These are phyloP conservation scores for Forbesichthys agassizii DNA, from an alignment of 2,113 vertebrate genomes.

Conservation along the genomic window DNA sequence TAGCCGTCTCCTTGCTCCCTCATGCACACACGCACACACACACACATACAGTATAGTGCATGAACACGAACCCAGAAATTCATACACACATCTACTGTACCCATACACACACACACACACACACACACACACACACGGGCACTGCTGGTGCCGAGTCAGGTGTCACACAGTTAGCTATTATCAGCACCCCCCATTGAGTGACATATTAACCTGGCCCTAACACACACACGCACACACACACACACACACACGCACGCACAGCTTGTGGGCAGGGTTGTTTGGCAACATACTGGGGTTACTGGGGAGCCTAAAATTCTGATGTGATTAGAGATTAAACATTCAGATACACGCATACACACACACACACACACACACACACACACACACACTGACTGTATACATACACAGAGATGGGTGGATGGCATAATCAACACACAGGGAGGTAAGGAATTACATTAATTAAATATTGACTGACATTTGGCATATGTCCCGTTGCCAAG, in stretches of 20 bases:
- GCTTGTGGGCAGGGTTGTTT: not conserved
- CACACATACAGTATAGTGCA: not conserved
- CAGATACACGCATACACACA: not conserved
- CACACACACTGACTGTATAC: not conserved
- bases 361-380: conserved; percentile 6
- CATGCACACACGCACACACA: conserved; percentile 5
- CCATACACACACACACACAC: conserved; percentile 14
- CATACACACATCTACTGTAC: too few relatives aligned
- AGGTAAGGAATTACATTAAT: conserved; percentile 41
- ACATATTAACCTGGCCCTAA: conserved; percentile 53
- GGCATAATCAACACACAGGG: conserved; percentile 45
- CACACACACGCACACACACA: conserved; percentile 1
- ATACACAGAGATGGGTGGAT: not conserved
- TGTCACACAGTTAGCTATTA: conserved; percentile 49
- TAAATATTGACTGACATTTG: conserved; percentile 60
- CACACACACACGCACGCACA: conserved; percentile 13
- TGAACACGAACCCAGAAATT: too few relatives aligned
- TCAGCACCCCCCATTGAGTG: conserved; percentile 46
- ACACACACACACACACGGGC: conserved; percentile 22
- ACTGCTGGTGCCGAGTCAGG: conserved; percentile 40
- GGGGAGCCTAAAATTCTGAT: not conserved
- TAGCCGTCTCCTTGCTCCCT: conserved; percentile 2
- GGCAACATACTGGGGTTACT: not conserved
- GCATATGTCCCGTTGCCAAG: conserved; percentile 18
- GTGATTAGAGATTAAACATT: not conserved